These are phyloP conservation scores for Stramonita haemastoma DNA, from an alignment of 2,888 invertebrate species.

Conservation along the genomic window DNA sequence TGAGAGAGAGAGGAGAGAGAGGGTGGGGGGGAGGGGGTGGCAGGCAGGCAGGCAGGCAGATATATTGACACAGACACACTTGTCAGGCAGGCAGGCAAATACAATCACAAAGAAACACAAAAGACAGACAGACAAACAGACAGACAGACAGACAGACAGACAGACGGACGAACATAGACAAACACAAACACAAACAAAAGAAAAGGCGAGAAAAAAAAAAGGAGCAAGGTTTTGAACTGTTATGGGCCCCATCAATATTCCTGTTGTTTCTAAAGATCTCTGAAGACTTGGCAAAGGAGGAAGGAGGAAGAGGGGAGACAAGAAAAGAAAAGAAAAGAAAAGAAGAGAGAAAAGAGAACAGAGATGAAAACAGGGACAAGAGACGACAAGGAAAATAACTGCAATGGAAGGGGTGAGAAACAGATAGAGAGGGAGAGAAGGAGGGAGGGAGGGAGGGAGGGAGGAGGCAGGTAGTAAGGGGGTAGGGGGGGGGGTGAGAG, in stretches of 20 bases:
- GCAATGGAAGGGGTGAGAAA: neutral
- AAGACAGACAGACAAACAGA: too few relatives aligned
- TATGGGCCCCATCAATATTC: too few relatives aligned
- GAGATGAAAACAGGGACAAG: neutral
- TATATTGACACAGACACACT: too few relatives aligned
- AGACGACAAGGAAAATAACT: neutral
- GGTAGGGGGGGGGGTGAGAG: neutral
- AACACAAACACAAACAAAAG: too few relatives aligned
- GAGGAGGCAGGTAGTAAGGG: neutral
- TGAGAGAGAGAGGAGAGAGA: neutral
- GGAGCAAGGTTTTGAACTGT: too few relatives aligned
- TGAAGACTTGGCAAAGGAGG: too few relatives aligned
- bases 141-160: too few relatives aligned
- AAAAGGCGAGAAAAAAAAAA: too few relatives aligned
- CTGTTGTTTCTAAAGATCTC: too few relatives aligned
- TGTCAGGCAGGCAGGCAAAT: too few relatives aligned
- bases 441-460: neutral
- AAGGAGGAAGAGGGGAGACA: neutral
- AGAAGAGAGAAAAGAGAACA: neutral
- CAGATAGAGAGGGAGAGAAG: neutral
- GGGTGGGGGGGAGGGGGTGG: neutral
- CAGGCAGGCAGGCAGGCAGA: neutral
- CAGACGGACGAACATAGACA: too few relatives aligned
- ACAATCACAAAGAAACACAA: too few relatives aligned
- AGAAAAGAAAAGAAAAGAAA: neutral